Conservation (phyloP, 1,140 invertebrate genomes). For the Globodera ellingtonae region DNA sequence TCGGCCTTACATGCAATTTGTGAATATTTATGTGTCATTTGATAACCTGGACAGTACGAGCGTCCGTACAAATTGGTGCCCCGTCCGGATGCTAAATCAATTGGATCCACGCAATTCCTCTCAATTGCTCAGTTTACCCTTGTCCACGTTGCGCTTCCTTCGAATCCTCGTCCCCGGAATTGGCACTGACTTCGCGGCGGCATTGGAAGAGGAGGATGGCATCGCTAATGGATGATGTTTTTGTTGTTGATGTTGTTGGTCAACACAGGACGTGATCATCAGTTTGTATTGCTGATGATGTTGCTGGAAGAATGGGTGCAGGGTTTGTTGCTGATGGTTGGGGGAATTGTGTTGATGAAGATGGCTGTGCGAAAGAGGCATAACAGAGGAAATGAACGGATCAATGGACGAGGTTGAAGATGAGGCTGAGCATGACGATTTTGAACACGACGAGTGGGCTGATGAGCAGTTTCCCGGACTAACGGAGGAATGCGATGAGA, state of each 20-base stretch:
- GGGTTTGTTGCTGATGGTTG: not conserved
- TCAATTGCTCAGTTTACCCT: not conserved
- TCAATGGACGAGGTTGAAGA: not conserved
- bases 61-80: constrained; percentile 63
- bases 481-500: not conserved
- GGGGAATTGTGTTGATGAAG: not conserved
- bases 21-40: not conserved
- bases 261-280: not conserved
- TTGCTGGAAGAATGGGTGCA: not conserved
- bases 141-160: constrained; percentile 28
- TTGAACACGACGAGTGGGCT: not conserved
- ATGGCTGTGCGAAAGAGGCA: not conserved
- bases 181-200: not conserved
- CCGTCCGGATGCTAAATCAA: constrained; percentile 31
- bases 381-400: not conserved
- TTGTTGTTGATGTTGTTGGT: constrained; percentile 1
- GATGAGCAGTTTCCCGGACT: not conserved
- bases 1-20: constrained; percentile 24
- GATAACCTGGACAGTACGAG: constrained; percentile 58
- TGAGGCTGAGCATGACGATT: not conserved
- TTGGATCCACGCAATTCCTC: not conserved
- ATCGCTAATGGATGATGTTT: constrained; percentile 6
- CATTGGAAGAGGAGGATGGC: not conserved
- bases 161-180: constrained; percentile 15
- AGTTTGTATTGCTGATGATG: not conserved